A percentile compares a stretch with the other conserved stretches of the same genome.
Evolutionary conservation across 30 jellyfish, hydroid and myxozoan species (phyloP).

Genomic region (Hydractinia echinata): DNA sequence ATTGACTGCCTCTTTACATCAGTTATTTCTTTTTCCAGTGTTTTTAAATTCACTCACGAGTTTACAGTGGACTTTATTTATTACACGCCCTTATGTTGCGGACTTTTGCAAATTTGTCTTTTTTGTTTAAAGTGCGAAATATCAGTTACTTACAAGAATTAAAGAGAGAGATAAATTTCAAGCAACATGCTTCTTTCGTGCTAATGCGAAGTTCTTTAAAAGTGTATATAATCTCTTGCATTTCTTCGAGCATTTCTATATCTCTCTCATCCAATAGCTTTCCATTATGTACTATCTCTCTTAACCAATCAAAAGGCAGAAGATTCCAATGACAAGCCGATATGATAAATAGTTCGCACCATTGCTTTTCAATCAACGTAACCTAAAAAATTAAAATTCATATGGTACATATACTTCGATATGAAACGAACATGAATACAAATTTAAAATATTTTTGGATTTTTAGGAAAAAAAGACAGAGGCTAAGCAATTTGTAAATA

Average conservation of each 20-base stretch:
- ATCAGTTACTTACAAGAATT: slow-evolving; percentile 54
- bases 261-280: slow-evolving; percentile 36
- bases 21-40: no score
- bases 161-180: slow-evolving; percentile 52
- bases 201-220: slow-evolving; percentile 44
- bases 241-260: slow-evolving; percentile 34
- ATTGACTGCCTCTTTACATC: no score
- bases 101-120: not conserved
- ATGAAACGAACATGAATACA: not conserved
- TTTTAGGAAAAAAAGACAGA: not conserved
- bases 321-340: slow-evolving; percentile 11
- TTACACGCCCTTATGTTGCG: no score
- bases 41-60: no score
- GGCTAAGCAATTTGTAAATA: not conserved
- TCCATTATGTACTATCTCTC: slow-evolving; percentile 21
- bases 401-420: not conserved
- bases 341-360: slow-evolving; percentile 66
- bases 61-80: no score
- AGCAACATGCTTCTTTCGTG: slow-evolving; percentile 45
- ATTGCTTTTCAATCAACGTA: slow-evolving; percentile 54
- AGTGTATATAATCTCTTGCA: slow-evolving; percentile 43
- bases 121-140: not conserved
- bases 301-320: slow-evolving; percentile 53
- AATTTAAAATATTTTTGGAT: not conserved
- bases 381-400: slow-evolving; percentile 30